A percentile compares a stretch with the other conserved stretches of the same genome.
These are phyloP conservation scores for Brenthis hecate DNA, from an alignment of 2,888 invertebrate genomes.

Conservation along the genomic window DNA sequence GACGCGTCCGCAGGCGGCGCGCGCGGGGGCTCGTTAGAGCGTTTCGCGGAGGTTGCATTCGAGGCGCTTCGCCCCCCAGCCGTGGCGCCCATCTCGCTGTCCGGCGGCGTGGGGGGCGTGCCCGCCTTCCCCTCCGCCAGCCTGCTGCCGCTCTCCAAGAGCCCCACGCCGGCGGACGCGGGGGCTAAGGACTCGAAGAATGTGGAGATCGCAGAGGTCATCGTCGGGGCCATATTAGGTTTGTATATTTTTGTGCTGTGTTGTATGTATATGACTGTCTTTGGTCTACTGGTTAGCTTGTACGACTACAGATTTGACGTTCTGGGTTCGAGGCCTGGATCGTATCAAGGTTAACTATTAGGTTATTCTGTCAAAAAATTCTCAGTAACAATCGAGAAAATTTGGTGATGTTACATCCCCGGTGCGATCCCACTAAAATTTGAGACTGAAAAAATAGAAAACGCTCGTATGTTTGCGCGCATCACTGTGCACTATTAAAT, in stretches of 20 bases:
- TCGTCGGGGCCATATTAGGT: constrained; percentile 98
- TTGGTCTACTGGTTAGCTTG: not conserved
- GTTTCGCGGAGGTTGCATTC: constrained; percentile 90
- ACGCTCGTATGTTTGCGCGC: no score
- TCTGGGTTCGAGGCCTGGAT: no score
- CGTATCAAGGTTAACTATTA: no score
- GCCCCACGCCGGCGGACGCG: constrained; percentile 89
- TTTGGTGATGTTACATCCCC: no score
- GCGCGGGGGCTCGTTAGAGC: constrained; percentile 84
- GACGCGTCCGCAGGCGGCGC: constrained; percentile 81
- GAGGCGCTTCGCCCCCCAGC: constrained; percentile 85
- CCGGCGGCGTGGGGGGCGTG: constrained; percentile 79
- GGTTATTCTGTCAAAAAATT: no score
- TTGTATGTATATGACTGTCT: not conserved
- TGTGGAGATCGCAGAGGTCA: constrained; percentile 97
- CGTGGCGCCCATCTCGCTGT: constrained; percentile 92
- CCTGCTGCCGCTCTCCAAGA: constrained; percentile 90
- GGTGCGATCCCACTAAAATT: no score
- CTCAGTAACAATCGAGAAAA: no score
- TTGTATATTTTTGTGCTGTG: constrained; percentile 51
- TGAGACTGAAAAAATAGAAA: no score
- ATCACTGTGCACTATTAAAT: no score
- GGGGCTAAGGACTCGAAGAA: constrained; percentile 92
- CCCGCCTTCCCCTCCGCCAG: constrained; percentile 86
- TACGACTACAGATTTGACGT: not conserved